Conservation (phyloP, 2,888 invertebrate genomes). For the Chloroclystis v-ata region DNA sequence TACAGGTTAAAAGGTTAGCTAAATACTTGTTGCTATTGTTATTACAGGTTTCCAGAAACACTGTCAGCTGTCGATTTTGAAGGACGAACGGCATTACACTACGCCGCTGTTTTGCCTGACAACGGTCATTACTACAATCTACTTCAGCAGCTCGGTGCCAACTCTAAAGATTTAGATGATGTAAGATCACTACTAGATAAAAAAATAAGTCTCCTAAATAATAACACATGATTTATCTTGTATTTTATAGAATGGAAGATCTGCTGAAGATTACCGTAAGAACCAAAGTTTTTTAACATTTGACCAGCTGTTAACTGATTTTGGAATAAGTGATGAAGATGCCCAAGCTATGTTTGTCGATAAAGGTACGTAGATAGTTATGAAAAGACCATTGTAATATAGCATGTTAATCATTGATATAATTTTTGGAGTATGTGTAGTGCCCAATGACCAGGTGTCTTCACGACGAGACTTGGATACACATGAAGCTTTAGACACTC, state of each 20-base stretch:
- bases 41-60: conserved; percentile 89
- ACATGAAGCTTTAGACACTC: conserved; percentile 82
- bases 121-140: conserved; percentile 93
- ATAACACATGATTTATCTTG: background rate
- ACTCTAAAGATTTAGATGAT: conserved; percentile 88
- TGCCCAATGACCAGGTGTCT: conserved; percentile 85
- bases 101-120: conserved; percentile 89
- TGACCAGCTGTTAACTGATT: conserved; percentile 81
- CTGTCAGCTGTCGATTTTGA: conserved; percentile 87
- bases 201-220: background rate
- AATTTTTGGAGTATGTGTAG: conserved; percentile 61
- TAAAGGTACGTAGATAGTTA: conserved; percentile 80
- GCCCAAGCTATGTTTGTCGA: conserved; percentile 85
- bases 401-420: conserved; percentile 4
- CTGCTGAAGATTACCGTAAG: conserved; percentile 87
- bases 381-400: background rate
- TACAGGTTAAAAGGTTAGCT: too few species aligned
- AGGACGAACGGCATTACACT: conserved; percentile 92
- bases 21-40: too few species aligned
- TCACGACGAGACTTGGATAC: conserved; percentile 84
- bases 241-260: conserved; percentile 81
- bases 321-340: conserved; percentile 82
- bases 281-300: conserved; percentile 83
- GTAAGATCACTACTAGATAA: conserved; percentile 68
- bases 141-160: conserved; percentile 90